These are phyloP conservation scores for Smutsia gigantea DNA, from an alignment of 2,797 vertebrate species.

Conservation along the genomic window DNA sequence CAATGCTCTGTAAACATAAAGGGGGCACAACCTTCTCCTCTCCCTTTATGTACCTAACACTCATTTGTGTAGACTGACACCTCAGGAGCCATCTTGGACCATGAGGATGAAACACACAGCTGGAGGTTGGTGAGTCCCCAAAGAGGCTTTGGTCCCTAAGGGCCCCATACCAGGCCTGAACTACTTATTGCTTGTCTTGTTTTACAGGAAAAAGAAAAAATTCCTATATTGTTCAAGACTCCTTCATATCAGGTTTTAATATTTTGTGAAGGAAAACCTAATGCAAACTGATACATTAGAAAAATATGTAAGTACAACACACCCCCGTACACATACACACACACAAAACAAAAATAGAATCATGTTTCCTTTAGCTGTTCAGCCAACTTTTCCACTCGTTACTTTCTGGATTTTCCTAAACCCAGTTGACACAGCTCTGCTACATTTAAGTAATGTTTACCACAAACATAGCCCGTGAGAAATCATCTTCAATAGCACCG, in stretches of 20 bases:
- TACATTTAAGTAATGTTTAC: slow-evolving; percentile 64
- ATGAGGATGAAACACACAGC: background rate
- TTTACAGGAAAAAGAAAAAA: slow-evolving; percentile 9
- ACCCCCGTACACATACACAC: background rate
- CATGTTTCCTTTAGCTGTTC: background rate
- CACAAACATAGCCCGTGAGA: slow-evolving; percentile 62
- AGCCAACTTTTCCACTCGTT: slow-evolving; percentile 44
- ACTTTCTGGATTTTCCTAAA: slow-evolving; percentile 3
- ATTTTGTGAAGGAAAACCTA: background rate
- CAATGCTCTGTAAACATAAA: background rate
- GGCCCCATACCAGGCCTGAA: background rate
- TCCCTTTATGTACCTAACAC: background rate
- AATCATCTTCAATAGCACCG: slow-evolving; percentile 67
- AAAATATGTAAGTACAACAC: background rate
- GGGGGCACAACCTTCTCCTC: background rate
- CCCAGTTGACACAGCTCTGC: slow-evolving; percentile 25
- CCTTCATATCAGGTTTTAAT: background rate
- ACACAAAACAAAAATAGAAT: background rate
- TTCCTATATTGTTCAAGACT: background rate
- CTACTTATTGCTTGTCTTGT: background rate
- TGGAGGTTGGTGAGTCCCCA: background rate
- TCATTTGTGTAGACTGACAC: background rate
- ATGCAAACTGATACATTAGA: background rate
- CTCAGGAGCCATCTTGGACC: background rate
- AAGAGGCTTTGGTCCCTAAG: background rate